Percentiles rank a stretch among this genome's conserved stretches.
These are phyloP conservation scores for Thunnus thynnus DNA, from an alignment of 2,113 vertebrate genomes.

Conservation along the genomic window DNA sequence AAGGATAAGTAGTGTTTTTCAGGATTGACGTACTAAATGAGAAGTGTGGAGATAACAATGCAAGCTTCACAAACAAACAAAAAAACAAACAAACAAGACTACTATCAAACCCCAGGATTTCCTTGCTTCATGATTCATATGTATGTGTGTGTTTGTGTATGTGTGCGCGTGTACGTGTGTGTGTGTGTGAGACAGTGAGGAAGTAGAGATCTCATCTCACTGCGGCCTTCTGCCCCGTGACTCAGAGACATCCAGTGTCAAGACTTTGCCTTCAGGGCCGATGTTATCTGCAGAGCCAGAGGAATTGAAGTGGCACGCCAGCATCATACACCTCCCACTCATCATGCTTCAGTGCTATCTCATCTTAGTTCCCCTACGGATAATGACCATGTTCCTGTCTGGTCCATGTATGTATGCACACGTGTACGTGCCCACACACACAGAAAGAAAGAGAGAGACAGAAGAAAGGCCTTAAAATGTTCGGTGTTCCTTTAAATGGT, in stretches of 20 bases:
- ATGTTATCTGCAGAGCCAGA: conserved; percentile 59
- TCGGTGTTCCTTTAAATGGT: background rate
- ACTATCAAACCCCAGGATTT: background rate
- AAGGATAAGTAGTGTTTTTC: no score
- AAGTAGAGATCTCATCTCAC: conserved; percentile 51
- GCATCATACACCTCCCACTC: conserved; percentile 70
- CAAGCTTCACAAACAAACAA: no score
- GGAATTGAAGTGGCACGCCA: conserved; percentile 65
- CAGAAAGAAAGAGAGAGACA: background rate
- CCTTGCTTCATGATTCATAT: background rate
- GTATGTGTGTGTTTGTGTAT: background rate
- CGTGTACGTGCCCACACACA: conserved; percentile 16
- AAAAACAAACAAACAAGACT: no score
- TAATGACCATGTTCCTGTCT: conserved; percentile 50
- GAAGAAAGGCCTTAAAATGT: background rate
- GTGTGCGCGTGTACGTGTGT: background rate
- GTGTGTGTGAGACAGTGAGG: conserved; percentile 17
- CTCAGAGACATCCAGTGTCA: conserved; percentile 63
- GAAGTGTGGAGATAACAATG: no score
- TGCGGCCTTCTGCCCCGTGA: conserved; percentile 58
- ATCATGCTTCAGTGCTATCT: conserved; percentile 59
- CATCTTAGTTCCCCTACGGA: conserved; percentile 44
- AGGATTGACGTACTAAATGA: no score
- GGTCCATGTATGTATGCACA: conserved; percentile 17
- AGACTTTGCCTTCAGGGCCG: conserved; percentile 56